Percentiles rank a stretch among this genome's conserved stretches.
Evolutionary conservation across 2,888 invertebrate species (phyloP).

Genomic region (Pecten maximus): DNA sequence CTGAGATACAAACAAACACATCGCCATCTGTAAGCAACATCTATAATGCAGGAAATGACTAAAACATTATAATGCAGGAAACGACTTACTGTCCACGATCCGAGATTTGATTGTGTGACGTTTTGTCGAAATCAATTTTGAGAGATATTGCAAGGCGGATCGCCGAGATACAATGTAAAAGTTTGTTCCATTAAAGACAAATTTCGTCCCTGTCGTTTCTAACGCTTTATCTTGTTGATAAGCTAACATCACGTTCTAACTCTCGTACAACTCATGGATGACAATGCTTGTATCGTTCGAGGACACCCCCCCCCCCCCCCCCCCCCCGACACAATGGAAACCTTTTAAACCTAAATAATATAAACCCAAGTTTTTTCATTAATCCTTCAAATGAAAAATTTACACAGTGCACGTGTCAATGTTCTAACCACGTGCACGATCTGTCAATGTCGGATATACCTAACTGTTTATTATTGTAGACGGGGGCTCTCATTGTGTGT

Average conservation of each 20-base stretch:
- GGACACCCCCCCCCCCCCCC: too few relatives aligned
- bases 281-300: too few relatives aligned
- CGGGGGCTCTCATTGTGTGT: not conserved
- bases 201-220: too few relatives aligned
- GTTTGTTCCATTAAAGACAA: too few relatives aligned
- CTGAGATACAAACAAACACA: not conserved
- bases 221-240: too few relatives aligned
- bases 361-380: not conserved
- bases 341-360: not conserved
- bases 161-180: too few relatives aligned
- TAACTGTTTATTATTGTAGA: not conserved
- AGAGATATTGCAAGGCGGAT: not conserved
- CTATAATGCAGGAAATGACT: not conserved
- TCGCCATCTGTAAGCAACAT: too few relatives aligned
- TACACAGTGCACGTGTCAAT: not conserved
- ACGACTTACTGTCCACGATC: not conserved
- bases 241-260: too few relatives aligned
- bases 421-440: not conserved
- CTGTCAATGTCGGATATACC: not conserved
- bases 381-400: not conserved
- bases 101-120: not conserved
- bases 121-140: not conserved
- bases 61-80: slow-evolving; percentile 4
- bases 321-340: not conserved
- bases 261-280: too few relatives aligned